Conservation (phyloP, 2,113 vertebrate species). For the Terrapene triunguis region DNA sequence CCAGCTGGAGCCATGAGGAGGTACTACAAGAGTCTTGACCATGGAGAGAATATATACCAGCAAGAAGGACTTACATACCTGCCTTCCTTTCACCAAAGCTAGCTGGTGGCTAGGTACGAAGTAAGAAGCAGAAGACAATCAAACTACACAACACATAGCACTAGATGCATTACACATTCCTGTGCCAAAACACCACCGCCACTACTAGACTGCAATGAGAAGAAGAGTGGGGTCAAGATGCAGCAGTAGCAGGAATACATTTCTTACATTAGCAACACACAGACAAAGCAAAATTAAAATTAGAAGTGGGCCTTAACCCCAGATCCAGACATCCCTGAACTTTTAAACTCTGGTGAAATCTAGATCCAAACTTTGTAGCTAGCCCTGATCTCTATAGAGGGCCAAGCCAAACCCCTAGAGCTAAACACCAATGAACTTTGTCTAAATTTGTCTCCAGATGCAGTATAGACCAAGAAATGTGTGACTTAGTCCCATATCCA, state of each 20-base stretch:
- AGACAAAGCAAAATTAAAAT: constrained; percentile 45
- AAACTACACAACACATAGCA: background rate
- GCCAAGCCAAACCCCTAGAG: constrained; percentile 10
- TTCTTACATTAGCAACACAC: background rate
- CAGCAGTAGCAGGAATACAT: background rate
- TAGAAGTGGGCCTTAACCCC: background rate
- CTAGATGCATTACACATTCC: background rate
- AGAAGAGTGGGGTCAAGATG: constrained; percentile 15
- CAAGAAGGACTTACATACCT: background rate
- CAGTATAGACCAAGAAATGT: background rate
- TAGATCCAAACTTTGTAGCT: background rate
- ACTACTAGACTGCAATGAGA: background rate
- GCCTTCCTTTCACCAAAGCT: background rate
- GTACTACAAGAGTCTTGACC: background rate
- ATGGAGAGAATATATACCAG: background rate
- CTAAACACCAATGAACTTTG: background rate
- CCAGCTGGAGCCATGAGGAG: background rate
- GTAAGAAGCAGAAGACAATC: background rate
- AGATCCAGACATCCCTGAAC: constrained; percentile 31
- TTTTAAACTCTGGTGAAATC: background rate
- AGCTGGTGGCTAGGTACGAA: background rate
- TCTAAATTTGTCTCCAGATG: background rate
- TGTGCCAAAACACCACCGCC: background rate
- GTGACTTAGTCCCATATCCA: background rate
- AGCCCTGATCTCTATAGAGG: background rate